Conservation (phyloP, 2,888 invertebrate species). For the Girardia tigrina region DNA sequence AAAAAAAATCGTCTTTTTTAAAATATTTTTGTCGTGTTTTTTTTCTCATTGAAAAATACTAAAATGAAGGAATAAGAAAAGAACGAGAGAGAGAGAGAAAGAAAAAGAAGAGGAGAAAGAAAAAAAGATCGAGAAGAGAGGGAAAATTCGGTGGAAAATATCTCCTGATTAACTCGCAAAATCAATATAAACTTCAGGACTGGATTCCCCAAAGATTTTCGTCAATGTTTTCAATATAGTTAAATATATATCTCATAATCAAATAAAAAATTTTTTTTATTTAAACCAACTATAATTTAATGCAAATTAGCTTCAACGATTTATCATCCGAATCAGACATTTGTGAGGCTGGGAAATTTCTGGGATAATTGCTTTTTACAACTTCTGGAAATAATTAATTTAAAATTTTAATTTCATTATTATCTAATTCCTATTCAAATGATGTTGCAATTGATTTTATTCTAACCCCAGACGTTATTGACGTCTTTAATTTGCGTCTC, state of each 20-base stretch:
- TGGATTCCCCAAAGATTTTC: slow-evolving; percentile 10
- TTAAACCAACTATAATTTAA: slow-evolving; percentile 10
- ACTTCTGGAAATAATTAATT: slow-evolving; percentile 3
- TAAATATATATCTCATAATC: background rate
- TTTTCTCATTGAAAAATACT: too few relatives aligned
- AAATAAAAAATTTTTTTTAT: background rate
- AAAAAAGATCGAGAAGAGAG: too few relatives aligned
- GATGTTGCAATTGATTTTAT: background rate
- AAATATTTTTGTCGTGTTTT: background rate
- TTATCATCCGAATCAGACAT: slow-evolving; percentile 17
- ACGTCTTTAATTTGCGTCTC: too few relatives aligned
- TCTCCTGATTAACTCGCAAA: background rate
- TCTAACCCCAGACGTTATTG: too few relatives aligned
- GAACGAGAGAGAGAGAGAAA: too few relatives aligned
- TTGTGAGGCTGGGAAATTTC: slow-evolving; percentile 8
- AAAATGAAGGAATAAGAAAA: too few relatives aligned
- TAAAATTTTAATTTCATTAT: slow-evolving; percentile 6
- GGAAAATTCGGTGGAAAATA: too few relatives aligned
- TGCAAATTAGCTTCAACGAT: slow-evolving; percentile 3
- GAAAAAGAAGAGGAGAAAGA: background rate
- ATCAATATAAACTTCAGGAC: slow-evolving; percentile 13
- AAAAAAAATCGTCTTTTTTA: background rate
- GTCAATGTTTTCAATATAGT: background rate
- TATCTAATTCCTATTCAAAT: background rate
- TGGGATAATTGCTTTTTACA: slow-evolving; percentile 19